phyloP scores from a whole-genome alignment of 2,888 invertebrate species.

The Drosophila anceps region DNA sequence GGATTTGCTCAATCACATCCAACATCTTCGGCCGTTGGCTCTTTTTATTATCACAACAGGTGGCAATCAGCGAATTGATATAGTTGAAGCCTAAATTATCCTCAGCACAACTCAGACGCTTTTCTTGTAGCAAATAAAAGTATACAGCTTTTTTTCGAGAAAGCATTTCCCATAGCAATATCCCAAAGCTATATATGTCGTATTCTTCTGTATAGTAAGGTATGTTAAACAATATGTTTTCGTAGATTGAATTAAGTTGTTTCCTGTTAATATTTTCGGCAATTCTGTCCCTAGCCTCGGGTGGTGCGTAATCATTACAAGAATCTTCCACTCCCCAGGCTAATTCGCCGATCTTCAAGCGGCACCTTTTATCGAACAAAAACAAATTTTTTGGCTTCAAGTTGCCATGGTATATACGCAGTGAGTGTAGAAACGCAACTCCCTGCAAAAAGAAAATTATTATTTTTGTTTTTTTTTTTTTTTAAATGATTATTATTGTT shows the following conservation, averaged over 20 bases:
- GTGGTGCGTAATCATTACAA: not conserved
- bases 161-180: conserved; percentile 21
- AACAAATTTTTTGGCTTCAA: conserved; percentile 19
- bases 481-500: too few relatives aligned
- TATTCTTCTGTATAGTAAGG: not conserved
- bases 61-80: conserved; percentile 7
- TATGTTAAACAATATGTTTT: not conserved
- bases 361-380: not conserved
- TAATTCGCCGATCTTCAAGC: conserved; percentile 23
- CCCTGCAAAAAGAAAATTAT: conserved; percentile 19
- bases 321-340: too few relatives aligned
- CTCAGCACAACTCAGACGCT: not conserved
- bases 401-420: conserved; percentile 12
- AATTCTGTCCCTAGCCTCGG: conserved; percentile 11
- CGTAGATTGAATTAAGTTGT: not conserved
- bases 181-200: conserved; percentile 24
- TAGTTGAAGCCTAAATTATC: not conserved
- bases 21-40: not conserved
- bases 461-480: too few relatives aligned
- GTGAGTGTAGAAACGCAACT: conserved; percentile 9
- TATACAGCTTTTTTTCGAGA: not conserved
- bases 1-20: not conserved
- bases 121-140: not conserved
- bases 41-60: not conserved
- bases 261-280: not conserved